Evolutionary conservation across 37 sponge, comb jelly and placozoan genomes (phyloP).

Genomic region (Dysidea cf. avara): DNA sequence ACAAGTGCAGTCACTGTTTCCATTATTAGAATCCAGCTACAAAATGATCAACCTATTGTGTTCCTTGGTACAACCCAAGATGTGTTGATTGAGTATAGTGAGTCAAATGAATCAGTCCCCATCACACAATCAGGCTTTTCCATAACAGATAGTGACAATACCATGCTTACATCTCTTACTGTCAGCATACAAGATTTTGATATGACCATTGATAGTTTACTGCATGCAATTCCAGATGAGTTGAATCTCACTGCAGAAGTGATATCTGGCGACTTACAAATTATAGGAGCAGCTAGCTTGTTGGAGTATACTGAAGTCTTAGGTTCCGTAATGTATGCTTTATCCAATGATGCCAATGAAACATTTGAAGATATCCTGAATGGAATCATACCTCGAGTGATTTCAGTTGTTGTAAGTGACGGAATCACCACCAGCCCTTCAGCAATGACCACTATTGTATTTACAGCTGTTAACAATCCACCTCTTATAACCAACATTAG

Average conservation of each 20-base stretch:
- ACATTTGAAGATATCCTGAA: slow-evolving; percentile 15
- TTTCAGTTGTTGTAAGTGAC: slow-evolving; percentile 43
- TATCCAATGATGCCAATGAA: too few species aligned
- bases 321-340: slow-evolving; percentile 22
- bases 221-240: too few species aligned
- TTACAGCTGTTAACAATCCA: slow-evolving; percentile 59
- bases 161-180: slow-evolving; percentile 19
- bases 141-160: slow-evolving; percentile 48
- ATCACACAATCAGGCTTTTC: not conserved
- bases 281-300: slow-evolving; percentile 46
- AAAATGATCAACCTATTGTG: slow-evolving; percentile 67
- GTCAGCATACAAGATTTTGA: slow-evolving; percentile 29
- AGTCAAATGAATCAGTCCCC: slow-evolving; percentile 24
- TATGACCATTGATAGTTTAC: slow-evolving; percentile 16
- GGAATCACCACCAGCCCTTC: slow-evolving; percentile 40
- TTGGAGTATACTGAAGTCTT: slow-evolving; percentile 21
- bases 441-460: slow-evolving; percentile 41
- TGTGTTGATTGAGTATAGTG: slow-evolving; percentile 31
- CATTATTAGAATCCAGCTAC: slow-evolving; percentile 25
- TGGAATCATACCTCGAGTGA: slow-evolving; percentile 28
- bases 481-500: slow-evolving; percentile 39
- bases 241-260: slow-evolving; percentile 18
- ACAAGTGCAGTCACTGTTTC: slow-evolving; percentile 22
- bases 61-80: slow-evolving; percentile 27
- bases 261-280: slow-evolving; percentile 16